A percentile compares a stretch with the other conserved stretches of the same genome.
Evolutionary conservation across 2,797 vertebrate genomes (phyloP).

Genomic region (Catostomus latipinnis): DNA sequence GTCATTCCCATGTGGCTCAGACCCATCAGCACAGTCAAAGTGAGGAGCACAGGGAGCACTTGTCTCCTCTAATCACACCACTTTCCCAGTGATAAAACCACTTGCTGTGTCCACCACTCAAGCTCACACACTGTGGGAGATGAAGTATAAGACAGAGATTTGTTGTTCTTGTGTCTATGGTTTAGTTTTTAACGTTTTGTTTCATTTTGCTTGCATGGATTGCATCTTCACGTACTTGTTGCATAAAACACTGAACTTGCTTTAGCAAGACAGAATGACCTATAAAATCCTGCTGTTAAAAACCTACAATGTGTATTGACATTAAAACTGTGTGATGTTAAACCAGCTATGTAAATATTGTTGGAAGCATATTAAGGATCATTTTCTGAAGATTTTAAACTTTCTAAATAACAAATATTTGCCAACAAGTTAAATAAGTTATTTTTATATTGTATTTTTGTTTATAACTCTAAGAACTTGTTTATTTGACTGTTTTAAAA

Average conservation of each 20-base stretch:
- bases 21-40: slow-evolving; percentile 71
- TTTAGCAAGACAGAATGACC: background rate
- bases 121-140: background rate
- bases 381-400: background rate
- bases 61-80: slow-evolving; percentile 72
- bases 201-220: background rate
- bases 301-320: no score
- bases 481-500: background rate
- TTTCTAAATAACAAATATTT: background rate
- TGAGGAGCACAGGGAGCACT: slow-evolving; percentile 50
- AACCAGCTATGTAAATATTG: background rate
- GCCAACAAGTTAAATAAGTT: background rate
- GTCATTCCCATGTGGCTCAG: slow-evolving; percentile 81
- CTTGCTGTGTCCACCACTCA: background rate
- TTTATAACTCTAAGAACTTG: background rate
- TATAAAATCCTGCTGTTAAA: background rate
- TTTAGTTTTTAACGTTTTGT: background rate
- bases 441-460: background rate
- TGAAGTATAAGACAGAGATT: background rate
- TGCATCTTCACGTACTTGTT: background rate
- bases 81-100: slow-evolving; percentile 18
- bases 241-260: background rate
- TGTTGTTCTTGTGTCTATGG: background rate
- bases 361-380: background rate
- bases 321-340: background rate